Conservation (phyloP, 1,140 invertebrate genomes). For the Bilobella aurantiaca region DNA sequence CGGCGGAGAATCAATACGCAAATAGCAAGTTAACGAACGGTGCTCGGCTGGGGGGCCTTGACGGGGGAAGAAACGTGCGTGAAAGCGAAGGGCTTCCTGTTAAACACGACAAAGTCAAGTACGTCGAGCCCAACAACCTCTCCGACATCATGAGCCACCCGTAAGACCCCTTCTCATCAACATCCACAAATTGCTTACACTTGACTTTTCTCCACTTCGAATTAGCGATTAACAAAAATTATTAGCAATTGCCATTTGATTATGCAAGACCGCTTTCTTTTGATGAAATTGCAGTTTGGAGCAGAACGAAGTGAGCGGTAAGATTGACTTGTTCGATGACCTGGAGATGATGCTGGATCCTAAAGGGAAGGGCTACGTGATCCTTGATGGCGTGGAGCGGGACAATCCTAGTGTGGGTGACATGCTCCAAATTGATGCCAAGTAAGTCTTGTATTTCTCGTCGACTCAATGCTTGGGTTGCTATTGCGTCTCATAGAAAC, state of each 20-base stretch:
- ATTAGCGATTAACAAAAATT: not conserved
- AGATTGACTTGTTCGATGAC: conserved; percentile 25
- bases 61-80: not conserved
- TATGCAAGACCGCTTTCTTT: too few relatives aligned
- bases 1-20: conserved; percentile 33
- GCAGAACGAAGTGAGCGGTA: not conserved
- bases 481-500: too few relatives aligned
- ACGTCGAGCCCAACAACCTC: conserved; percentile 28
- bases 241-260: not conserved
- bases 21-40: conserved; percentile 29
- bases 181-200: too few relatives aligned
- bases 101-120: conserved; percentile 33
- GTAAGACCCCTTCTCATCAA: too few relatives aligned
- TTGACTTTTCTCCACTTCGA: not conserved
- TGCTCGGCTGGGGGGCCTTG: not conserved
- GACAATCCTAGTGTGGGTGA: conserved; percentile 33
- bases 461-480: too few relatives aligned
- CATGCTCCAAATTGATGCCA: conserved; percentile 30
- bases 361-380: conserved; percentile 34
- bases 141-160: conserved; percentile 1
- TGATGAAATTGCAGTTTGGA: too few relatives aligned
- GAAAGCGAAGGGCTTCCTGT: too few relatives aligned
- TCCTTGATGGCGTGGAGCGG: conserved; percentile 33
- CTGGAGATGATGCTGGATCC: conserved; percentile 29
- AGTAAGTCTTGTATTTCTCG: conserved; percentile 27